Percentiles rank a stretch among this genome's conserved stretches.
phyloP scores from a whole-genome alignment of 2,888 invertebrate genomes.

The Sinohyriopsis cumingii region DNA sequence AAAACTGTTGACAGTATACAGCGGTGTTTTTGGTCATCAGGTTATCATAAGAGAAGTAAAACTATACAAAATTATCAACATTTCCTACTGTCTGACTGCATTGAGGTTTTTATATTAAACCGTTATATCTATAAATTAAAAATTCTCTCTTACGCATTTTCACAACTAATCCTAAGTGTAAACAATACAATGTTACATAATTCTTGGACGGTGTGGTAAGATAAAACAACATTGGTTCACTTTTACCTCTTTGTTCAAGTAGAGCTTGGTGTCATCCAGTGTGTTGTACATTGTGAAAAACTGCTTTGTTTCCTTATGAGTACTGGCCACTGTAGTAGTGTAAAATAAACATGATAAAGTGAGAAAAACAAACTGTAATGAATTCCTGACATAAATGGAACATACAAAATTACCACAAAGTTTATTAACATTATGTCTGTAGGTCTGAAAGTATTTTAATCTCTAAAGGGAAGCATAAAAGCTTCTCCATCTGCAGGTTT shows the following conservation, averaged over 20 bases:
- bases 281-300: slow-evolving; percentile 97
- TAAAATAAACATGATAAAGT: not conserved
- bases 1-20: too few species aligned
- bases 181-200: too few species aligned
- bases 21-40: too few species aligned
- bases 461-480: too few species aligned
- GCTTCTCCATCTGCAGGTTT: too few species aligned
- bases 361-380: not conserved
- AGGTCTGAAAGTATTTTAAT: too few species aligned
- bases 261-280: slow-evolving; percentile 92
- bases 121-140: not conserved
- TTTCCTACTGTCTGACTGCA: not conserved
- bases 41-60: too few species aligned
- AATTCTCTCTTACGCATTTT: too few species aligned
- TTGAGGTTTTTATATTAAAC: not conserved
- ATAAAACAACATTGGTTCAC: too few species aligned
- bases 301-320: slow-evolving; percentile 97
- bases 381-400: not conserved
- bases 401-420: not conserved
- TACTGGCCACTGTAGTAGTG: slow-evolving; percentile 85
- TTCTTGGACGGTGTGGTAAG: not conserved
- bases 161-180: too few species aligned
- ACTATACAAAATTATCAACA: not conserved
- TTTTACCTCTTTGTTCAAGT: slow-evolving; percentile 91
- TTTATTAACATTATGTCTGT: not conserved